phyloP scores from a whole-genome alignment of 23 tunicate species.

The Pegea sp. region DNA sequence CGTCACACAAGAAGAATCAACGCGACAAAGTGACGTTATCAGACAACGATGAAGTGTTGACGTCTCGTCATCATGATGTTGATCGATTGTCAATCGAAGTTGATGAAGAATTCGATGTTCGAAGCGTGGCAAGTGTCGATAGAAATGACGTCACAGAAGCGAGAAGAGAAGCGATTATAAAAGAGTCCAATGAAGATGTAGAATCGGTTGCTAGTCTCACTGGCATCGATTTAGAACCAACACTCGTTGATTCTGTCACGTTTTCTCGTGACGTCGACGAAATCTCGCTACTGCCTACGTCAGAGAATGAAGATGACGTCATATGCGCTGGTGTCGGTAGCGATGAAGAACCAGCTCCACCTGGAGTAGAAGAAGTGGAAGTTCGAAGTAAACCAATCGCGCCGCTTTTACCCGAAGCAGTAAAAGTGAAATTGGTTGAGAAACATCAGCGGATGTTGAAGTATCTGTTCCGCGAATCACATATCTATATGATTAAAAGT shows the following conservation, averaged over 20 bases:
- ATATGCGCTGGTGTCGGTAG: slow-evolving; percentile 12
- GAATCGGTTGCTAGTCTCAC: too few species aligned
- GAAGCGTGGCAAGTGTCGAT: slow-evolving; percentile 45
- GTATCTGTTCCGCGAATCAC: slow-evolving; percentile 70
- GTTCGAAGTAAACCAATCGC: slow-evolving; percentile 57
- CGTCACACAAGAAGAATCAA: not conserved
- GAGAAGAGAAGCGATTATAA: not conserved
- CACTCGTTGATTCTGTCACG: too few species aligned
- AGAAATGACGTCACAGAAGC: not conserved
- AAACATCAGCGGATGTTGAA: slow-evolving; percentile 64
- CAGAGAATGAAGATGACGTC: slow-evolving; percentile 33
- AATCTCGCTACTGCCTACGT: too few species aligned
- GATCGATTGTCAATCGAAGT: slow-evolving; percentile 1
- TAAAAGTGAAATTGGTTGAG: slow-evolving; percentile 56
- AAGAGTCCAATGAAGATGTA: slow-evolving; percentile 3
- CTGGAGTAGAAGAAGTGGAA: slow-evolving; percentile 50
- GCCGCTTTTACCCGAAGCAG: slow-evolving; percentile 41
- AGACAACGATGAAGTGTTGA: not conserved
- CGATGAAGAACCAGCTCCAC: slow-evolving; percentile 39
- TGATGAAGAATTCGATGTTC: slow-evolving; percentile 24
- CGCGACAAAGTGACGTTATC: too few species aligned
- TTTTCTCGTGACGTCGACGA: too few species aligned
- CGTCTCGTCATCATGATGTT: not conserved
- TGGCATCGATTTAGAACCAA: too few species aligned
- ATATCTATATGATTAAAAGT: slow-evolving; percentile 70